Conservation (phyloP, 1,140 invertebrate genomes). For the Centruroides vittatus region DNA sequence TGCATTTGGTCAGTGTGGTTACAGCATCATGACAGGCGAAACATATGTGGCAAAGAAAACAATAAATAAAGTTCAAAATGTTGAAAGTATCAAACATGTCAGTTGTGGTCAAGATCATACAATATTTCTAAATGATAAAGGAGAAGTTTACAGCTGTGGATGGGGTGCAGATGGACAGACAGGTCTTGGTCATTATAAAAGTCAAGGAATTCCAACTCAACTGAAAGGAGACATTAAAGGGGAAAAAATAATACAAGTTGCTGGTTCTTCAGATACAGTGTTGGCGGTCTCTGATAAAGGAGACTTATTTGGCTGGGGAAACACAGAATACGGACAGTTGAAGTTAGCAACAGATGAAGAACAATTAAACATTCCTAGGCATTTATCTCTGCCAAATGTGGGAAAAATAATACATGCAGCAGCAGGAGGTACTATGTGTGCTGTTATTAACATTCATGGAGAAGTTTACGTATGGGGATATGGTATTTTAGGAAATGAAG, state of each 20-base stretch:
- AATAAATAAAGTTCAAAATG: constrained; percentile 47
- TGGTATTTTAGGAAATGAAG: constrained; percentile 78
- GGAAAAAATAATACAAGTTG: constrained; percentile 69
- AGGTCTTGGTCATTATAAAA: constrained; percentile 50
- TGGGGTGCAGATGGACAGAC: constrained; percentile 93
- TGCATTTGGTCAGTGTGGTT: constrained; percentile 83
- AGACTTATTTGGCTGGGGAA: constrained; percentile 94
- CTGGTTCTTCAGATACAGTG: constrained; percentile 68
- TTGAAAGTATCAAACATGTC: constrained; percentile 39
- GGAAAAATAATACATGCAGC: constrained; percentile 70
- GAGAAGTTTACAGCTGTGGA: constrained; percentile 74
- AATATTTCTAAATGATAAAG: constrained; percentile 61
- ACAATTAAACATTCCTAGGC: constrained; percentile 42
- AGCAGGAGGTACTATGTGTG: constrained; percentile 71
- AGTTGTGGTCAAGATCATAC: constrained; percentile 79
- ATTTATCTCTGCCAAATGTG: constrained; percentile 43
- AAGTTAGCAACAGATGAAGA: constrained; percentile 23
- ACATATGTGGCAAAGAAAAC: constrained; percentile 39
- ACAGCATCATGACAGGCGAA: constrained; percentile 47
- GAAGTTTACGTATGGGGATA: constrained; percentile 85
- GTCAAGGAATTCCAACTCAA: constrained; percentile 33
- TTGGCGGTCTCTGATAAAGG: constrained; percentile 78
- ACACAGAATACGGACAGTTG: constrained; percentile 84
- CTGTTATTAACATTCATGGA: constrained; percentile 64
- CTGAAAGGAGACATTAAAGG: constrained; percentile 59